Conservation (phyloP, 2,888 invertebrate species). For the Ormia ochracea region DNA sequence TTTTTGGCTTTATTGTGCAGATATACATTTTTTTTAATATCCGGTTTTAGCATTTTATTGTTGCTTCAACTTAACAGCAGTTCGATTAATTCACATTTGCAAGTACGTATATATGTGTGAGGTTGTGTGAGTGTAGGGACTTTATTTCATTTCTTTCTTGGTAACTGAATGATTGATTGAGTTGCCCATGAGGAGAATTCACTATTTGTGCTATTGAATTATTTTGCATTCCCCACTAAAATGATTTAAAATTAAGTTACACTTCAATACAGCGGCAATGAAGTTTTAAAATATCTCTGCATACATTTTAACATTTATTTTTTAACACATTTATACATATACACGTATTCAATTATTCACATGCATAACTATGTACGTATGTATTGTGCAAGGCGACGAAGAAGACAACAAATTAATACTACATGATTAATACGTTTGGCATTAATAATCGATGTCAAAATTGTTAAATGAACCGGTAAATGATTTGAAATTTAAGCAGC, state of each 20-base stretch:
- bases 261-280: constrained; percentile 8
- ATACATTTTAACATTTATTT: not conserved
- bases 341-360: no score
- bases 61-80: not conserved
- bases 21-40: not conserved
- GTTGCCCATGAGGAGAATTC: constrained; percentile 23
- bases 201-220: constrained; percentile 6
- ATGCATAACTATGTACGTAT: no score
- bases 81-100: not conserved
- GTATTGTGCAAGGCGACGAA: no score
- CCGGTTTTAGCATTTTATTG: not conserved
- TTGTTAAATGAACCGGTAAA: no score
- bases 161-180: constrained; percentile 35
- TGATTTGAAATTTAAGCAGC: no score
- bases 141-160: constrained; percentile 6
- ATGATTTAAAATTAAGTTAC: constrained; percentile 25
- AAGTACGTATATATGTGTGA: not conserved
- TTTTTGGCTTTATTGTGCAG: constrained; percentile 4
- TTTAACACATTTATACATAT: not conserved
- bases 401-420: no score
- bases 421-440: no score
- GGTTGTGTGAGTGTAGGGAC: not conserved
- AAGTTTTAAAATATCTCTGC: not conserved
- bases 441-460: no score
- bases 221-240: constrained; percentile 13